These are phyloP conservation scores for Chymomyza fuscimana DNA, from an alignment of 2,888 invertebrate genomes.

Conservation along the genomic window DNA sequence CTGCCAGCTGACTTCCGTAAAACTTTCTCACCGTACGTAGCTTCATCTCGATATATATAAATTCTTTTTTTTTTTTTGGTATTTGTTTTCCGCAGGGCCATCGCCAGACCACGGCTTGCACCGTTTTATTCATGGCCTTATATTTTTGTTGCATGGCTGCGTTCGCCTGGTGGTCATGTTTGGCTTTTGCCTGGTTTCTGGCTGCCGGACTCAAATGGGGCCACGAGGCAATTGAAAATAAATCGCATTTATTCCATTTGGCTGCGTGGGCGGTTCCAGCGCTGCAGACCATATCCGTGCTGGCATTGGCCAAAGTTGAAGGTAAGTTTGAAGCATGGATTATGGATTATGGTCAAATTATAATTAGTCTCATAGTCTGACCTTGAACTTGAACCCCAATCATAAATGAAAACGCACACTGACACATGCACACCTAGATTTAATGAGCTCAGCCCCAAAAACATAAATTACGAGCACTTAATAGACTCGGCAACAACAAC, in stretches of 20 bases:
- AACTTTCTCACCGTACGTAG: slow-evolving; percentile 14
- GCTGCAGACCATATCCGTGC: slow-evolving; percentile 95
- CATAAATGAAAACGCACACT: background rate
- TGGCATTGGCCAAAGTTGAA: slow-evolving; percentile 97
- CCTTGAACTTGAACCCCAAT: slow-evolving; percentile 39
- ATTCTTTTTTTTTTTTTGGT: slow-evolving; percentile 26
- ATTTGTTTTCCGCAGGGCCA: slow-evolving; percentile 73
- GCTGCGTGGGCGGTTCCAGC: slow-evolving; percentile 99
- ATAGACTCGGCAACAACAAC: slow-evolving; percentile 23
- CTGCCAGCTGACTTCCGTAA: slow-evolving; percentile 11
- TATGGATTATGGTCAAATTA: background rate
- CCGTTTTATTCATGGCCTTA: slow-evolving; percentile 96
- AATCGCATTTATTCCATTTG: slow-evolving; percentile 97
- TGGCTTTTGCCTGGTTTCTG: slow-evolving; percentile 97
- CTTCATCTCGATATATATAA: slow-evolving; percentile 10
- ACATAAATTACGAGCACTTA: slow-evolving; percentile 42
- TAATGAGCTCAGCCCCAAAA: background rate
- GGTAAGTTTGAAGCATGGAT: slow-evolving; percentile 81
- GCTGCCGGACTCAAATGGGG: slow-evolving; percentile 98
- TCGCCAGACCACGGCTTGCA: slow-evolving; percentile 84
- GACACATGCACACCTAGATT: background rate
- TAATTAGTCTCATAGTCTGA: slow-evolving; percentile 8
- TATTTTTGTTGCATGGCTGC: slow-evolving; percentile 98
- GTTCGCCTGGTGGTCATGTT: slow-evolving; percentile 98
- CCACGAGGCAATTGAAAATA: slow-evolving; percentile 98